Base-by-base conservation (phyloP, 2,797 vertebrate genomes). In the Ataeniobius toweri region DNA sequence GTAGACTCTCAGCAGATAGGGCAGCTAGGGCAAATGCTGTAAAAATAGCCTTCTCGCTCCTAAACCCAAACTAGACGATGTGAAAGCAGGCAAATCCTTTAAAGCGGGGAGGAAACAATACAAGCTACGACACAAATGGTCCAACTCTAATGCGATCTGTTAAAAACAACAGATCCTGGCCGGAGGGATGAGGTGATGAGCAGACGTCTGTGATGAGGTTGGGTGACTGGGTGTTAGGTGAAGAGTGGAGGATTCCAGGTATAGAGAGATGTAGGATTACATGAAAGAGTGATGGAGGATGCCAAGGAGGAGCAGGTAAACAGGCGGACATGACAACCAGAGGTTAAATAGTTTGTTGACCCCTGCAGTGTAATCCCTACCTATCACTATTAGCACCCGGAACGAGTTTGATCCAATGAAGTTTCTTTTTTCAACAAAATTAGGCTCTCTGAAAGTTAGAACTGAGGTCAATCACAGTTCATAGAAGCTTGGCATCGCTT, bases 181-280 rank as follows among this genome's bases (percentile, higher is more conserved):
- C 41, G n/a, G 41, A 77, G 61, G 12, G 73, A 77, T 46, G 56
- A 74, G 74, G 20, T 28, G 69, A 70, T 13, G n/a, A 73, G 59
- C 55, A 41, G 39, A 69, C n/a, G 73, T 24, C 68, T 55, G 58
- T 16, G 71, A 31, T 6, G 26, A 68, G 73, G 68, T 51, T 56
- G 71, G 39, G 59, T 78, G 12, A 50, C 71, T 56, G 56, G 71
- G 24, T 68, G 77, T 5, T 48, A 58, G 36, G 53, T 76, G 58
- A 71, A 69, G 70, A 74, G 58, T 6, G 5, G 73, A 77, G 24
- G 63, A 67, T 80, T 78, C 50, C 44, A 80, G 44, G 51, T n/a
- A 31, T 59, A 12, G 76, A 71, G 55, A 79, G 61, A 71, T 36
- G 71, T 0, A 39, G 80, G 83, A 90, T 90, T 84, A 85, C 71